These are phyloP conservation scores for Taeniopygia guttata DNA, from an alignment of 2,797 vertebrate species.

Conservation along the genomic window DNA sequence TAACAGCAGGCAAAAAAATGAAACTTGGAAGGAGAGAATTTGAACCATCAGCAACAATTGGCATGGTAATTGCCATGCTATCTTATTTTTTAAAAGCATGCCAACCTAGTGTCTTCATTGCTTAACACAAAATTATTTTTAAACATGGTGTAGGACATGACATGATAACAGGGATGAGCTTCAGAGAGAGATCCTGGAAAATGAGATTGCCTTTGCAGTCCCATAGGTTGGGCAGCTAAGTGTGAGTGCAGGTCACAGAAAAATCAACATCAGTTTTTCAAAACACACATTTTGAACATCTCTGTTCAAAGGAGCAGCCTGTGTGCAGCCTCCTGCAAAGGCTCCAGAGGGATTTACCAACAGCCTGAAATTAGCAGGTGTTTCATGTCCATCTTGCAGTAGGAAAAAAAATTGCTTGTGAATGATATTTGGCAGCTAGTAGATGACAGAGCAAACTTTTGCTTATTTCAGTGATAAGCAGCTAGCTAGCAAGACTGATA, in stretches of 20 bases:
- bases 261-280: background rate
- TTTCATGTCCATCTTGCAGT: background rate
- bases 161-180: background rate
- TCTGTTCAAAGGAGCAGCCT: background rate
- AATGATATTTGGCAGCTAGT: background rate
- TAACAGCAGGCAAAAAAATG: slow-evolving; percentile 33
- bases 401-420: background rate
- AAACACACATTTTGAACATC: background rate
- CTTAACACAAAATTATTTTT: background rate
- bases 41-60: background rate
- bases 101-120: background rate
- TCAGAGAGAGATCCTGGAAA: background rate
- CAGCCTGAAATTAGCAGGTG: background rate
- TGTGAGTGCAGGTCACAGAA: background rate
- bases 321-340: background rate
- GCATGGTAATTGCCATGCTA: background rate
- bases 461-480: background rate
- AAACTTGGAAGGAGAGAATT: slow-evolving; percentile 37
- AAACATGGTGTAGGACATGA: background rate
- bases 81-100: background rate
- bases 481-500: background rate
- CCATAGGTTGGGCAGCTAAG: background rate
- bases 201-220: background rate
- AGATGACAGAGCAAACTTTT: background rate
- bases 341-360: background rate